Conservation (phyloP, 2,888 invertebrate species). For the Monochamus alternatus region DNA sequence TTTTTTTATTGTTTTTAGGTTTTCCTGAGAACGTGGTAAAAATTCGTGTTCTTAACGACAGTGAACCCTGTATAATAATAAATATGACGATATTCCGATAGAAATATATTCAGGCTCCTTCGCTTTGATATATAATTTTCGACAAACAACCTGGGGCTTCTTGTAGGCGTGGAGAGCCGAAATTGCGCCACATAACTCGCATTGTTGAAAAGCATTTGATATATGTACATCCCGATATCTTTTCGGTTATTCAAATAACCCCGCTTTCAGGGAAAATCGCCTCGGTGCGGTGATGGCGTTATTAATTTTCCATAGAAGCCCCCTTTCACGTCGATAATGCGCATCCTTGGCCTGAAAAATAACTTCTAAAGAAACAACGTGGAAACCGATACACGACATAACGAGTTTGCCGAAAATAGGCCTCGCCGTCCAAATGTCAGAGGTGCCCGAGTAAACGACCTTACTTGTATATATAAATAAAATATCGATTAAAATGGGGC, state of each 20-base stretch:
- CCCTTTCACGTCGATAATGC: conserved; percentile 2
- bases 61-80: no score
- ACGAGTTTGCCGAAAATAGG: conserved; percentile 15
- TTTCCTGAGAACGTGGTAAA: no score
- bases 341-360: conserved; percentile 11
- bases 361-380: neutral
- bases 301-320: conserved; percentile 11
- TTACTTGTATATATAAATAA: conserved; percentile 6
- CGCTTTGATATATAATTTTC: neutral
- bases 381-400: conserved; percentile 3
- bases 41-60: no score
- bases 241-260: conserved; percentile 9
- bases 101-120: neutral
- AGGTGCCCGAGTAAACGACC: conserved; percentile 26
- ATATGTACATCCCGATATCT: conserved; percentile 11
- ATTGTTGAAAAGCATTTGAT: conserved; percentile 9
- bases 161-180: neutral
- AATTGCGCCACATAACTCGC: conserved; percentile 9
- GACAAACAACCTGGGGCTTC: neutral
- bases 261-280: conserved; percentile 5
- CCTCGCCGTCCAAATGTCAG: conserved; percentile 17
- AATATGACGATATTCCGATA: no score
- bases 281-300: neutral
- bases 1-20: no score
- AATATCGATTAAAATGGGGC: neutral